Conservation (phyloP, 2,113 vertebrate genomes). For the Triplophysa tibetana region DNA sequence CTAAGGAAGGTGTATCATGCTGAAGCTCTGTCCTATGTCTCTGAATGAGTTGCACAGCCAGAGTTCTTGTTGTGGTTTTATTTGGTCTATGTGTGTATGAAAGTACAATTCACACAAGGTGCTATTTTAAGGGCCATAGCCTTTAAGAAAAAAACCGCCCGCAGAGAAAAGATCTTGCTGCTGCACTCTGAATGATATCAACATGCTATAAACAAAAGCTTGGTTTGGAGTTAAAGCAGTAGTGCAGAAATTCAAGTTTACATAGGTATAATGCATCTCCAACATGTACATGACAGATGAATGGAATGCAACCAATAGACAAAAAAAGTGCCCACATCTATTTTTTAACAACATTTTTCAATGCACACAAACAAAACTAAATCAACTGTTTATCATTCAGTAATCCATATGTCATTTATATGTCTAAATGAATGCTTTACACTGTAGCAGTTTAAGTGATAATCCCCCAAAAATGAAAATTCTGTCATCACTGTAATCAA, state of each 20-base stretch:
- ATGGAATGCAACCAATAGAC: not conserved
- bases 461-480: too few relatives aligned
- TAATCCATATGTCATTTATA: too few relatives aligned
- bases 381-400: too few relatives aligned
- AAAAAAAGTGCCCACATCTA: too few relatives aligned
- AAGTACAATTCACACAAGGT: not conserved
- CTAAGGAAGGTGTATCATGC: too few relatives aligned
- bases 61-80: constrained; percentile 12
- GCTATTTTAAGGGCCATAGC: not conserved
- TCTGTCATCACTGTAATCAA: too few relatives aligned
- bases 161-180: not conserved
- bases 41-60: not conserved
- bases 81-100: not conserved
- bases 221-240: not conserved
- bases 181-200: not conserved
- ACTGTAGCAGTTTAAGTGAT: too few relatives aligned
- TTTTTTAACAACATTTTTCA: too few relatives aligned
- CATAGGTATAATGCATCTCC: not conserved
- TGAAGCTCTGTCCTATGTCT: too few relatives aligned
- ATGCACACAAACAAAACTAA: too few relatives aligned
- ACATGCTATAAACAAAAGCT: not conserved
- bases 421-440: too few relatives aligned
- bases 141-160: not conserved
- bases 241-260: constrained; percentile 5
- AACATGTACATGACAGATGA: not conserved